Conservation (phyloP, 1,140 invertebrate species). For the Frieseomelitta varia region DNA sequence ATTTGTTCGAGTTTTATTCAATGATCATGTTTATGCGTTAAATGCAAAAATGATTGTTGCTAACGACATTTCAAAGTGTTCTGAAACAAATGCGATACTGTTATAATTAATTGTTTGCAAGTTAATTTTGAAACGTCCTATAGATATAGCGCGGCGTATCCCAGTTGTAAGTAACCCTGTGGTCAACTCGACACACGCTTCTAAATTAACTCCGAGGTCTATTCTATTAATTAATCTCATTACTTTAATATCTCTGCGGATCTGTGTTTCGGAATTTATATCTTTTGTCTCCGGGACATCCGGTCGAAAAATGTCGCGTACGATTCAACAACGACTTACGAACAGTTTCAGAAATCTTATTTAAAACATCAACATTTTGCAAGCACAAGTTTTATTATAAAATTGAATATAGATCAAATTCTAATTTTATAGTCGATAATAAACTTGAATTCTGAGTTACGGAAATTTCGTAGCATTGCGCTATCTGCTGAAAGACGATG, state of each 20-base stretch:
- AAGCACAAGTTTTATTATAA: neutral
- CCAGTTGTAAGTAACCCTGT: conserved; percentile 63
- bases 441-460: neutral
- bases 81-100: conserved; percentile 2
- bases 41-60: too few species aligned
- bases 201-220: conserved; percentile 68
- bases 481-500: neutral
- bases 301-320: neutral
- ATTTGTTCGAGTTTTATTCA: too few species aligned
- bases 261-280: conserved; percentile 38
- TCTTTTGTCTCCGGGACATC: conserved; percentile 27
- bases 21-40: neutral
- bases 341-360: neutral
- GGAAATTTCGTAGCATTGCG: neutral
- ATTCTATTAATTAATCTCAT: conserved; percentile 75
- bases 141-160: conserved; percentile 47
- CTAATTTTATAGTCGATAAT: neutral
- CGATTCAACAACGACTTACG: neutral
- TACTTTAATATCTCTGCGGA: conserved; percentile 65
- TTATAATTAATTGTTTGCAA: conserved; percentile 59
- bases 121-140: conserved; percentile 60
- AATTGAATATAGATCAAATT: neutral
- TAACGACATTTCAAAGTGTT: neutral
- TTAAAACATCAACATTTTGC: neutral
- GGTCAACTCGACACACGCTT: conserved; percentile 60